Percentiles rank a stretch among this genome's conserved stretches.
These are phyloP conservation scores for Subacronicta megacephala DNA, from an alignment of 2,888 invertebrate species.

Conservation along the genomic window DNA sequence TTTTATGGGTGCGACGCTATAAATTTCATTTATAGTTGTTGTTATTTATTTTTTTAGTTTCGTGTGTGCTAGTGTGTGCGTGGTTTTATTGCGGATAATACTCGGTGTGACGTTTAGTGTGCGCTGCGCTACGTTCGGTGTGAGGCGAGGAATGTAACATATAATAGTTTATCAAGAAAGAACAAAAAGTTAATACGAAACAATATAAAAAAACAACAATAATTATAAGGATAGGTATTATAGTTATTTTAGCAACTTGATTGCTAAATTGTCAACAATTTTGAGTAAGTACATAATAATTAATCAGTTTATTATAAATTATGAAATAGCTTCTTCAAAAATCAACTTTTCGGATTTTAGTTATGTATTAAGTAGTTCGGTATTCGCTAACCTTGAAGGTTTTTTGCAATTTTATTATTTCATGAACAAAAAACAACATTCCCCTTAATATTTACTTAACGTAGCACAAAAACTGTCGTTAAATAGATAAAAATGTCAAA, in stretches of 20 bases:
- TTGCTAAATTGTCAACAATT: no score
- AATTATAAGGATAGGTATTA: no score
- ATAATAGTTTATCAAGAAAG: no score
- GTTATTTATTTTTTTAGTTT: slow-evolving; percentile 76
- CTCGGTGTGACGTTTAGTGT: slow-evolving; percentile 31
- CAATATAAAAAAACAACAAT: no score
- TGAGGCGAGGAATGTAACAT: background rate
- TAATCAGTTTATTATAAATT: no score
- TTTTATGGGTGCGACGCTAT: slow-evolving; percentile 87
- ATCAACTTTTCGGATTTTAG: no score
- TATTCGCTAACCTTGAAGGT: background rate
- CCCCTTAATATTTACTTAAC: slow-evolving; percentile 24
- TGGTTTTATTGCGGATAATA: slow-evolving; percentile 46
- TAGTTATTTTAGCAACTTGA: no score
- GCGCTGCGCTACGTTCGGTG: background rate
- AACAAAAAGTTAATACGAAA: no score
- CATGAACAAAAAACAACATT: slow-evolving; percentile 4
- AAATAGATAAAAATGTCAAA: slow-evolving; percentile 57
- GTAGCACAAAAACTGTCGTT: slow-evolving; percentile 40
- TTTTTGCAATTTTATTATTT: no score
- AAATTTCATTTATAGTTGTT: slow-evolving; percentile 86
- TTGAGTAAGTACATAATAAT: no score
- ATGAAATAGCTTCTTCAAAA: no score
- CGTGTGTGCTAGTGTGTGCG: slow-evolving; percentile 30
- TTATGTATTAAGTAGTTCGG: no score